Conservation (phyloP, 2,113 vertebrate species). For the Myrmecobius fasciatus region DNA sequence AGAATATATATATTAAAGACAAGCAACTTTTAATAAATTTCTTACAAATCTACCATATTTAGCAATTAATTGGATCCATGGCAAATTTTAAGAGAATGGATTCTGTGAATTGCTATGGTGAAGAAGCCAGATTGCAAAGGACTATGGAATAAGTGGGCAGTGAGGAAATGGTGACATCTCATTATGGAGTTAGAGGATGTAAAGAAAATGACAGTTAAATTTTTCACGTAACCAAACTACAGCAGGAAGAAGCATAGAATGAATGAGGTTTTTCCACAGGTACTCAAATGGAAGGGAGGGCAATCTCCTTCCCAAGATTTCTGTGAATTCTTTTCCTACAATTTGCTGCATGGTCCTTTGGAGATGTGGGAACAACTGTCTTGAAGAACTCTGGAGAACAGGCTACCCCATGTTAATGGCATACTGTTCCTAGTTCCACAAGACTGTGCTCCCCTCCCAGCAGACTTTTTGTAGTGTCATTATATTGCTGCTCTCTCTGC, state of each 20-base stretch:
- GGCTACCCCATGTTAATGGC: neutral
- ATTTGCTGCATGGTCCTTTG: neutral
- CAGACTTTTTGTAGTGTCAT: neutral
- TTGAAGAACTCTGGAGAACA: neutral
- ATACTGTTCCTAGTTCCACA: neutral
- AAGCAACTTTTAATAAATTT: neutral
- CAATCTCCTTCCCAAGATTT: neutral
- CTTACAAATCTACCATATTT: neutral
- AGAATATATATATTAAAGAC: neutral
- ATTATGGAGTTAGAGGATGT: neutral
- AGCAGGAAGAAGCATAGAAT: neutral
- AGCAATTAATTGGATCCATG: neutral
- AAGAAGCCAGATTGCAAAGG: too few relatives aligned
- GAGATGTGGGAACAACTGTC: neutral
- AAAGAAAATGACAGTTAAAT: neutral
- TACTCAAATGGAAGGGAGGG: neutral
- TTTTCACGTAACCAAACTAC: neutral
- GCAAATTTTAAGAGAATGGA: neutral
- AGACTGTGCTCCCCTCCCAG: neutral
- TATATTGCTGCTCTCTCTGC: neutral
- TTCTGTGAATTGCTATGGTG: neutral
- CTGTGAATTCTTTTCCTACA: neutral
- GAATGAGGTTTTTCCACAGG: neutral
- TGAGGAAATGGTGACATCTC: neutral
- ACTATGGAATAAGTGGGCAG: too few relatives aligned